Evolutionary conservation across 2,888 invertebrate species (phyloP), one percentile per base, ranked within the genome.

Genomic region (Mythimna loreyi): DNA sequence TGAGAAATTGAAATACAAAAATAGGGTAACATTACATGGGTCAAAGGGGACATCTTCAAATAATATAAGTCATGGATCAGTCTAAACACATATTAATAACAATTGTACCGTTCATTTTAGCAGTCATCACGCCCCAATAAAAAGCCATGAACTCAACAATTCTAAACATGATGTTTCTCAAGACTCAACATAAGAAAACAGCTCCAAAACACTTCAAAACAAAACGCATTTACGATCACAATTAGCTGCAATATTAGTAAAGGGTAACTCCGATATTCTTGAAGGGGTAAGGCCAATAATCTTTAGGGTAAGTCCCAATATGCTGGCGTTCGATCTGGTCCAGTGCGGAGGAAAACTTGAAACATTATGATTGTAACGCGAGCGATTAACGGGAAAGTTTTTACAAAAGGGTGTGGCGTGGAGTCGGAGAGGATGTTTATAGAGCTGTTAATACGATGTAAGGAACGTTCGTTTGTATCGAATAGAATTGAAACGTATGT

Each of bases 321-420:
- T 62, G 25, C 45, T 59, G 55, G 58, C 49, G 68, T 81, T 78
- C 74, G 75, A 79, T 67, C 79, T 59, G 25, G 87, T 90, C 88
- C 91, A 88, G 92, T 92, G 89, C 87, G 87, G 88, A 84, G 82
- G 72, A 69, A 85, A 94, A 94, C 90, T 94, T 94, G 72, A 90
- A 89, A 86, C 92, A 90, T 93, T 93, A 92, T 90, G 87, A 92
- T 93, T 91, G 91, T 94, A 93, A 94, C 93, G 92, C 93, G 86
- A 89, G 87, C 93, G 92, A 93, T 94, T 94, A 94, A 92, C 91
- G 87, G 87, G 82, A 94, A 94, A 94, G 90, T 94, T 94, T 94
- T 94, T 94, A 90, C 89, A 87, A 92, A 93, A 90, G 93, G 88
- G 92, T 89, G 91, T 90, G 88, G 84, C 84, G 66, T 75, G 73